A percentile compares a stretch with the other conserved stretches of the same genome.
Evolutionary conservation across 2,888 invertebrate species (phyloP).

Genomic region (Alentia gelatinosa): DNA sequence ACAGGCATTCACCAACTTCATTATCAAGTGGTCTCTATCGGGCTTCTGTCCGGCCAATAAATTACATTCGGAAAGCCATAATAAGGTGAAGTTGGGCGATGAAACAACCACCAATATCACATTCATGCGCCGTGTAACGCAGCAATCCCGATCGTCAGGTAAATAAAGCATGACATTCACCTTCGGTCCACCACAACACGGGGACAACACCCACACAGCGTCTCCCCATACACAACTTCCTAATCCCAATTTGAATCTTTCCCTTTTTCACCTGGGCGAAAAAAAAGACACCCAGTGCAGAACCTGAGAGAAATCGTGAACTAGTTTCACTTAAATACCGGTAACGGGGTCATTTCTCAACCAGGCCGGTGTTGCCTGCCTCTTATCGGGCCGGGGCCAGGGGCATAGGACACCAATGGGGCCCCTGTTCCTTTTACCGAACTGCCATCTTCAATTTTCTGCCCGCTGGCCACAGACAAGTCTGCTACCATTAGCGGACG

Average conservation of each 20-base stretch:
- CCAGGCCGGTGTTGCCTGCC: background rate
- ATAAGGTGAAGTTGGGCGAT: too few relatives aligned
- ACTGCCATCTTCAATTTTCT: conserved; percentile 2
- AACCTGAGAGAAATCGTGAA: too few relatives aligned
- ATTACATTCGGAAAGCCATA: too few relatives aligned
- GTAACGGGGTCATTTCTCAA: background rate
- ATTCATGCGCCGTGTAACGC: too few relatives aligned
- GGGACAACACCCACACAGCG: background rate
- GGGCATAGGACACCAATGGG: background rate
- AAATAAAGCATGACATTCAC: too few relatives aligned
- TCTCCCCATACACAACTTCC: background rate
- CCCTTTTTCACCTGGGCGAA: background rate
- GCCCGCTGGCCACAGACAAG: background rate
- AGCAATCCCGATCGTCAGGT: too few relatives aligned
- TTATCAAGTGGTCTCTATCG: too few relatives aligned
- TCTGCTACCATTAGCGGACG: background rate
- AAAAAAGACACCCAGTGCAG: too few relatives aligned
- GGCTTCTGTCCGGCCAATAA: too few relatives aligned
- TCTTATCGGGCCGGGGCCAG: background rate
- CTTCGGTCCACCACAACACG: background rate
- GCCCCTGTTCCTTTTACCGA: background rate
- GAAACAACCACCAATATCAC: too few relatives aligned
- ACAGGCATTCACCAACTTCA: too few relatives aligned
- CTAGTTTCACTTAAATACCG: background rate
- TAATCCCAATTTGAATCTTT: background rate